Evolutionary conservation across 2,888 invertebrate genomes (phyloP).

Genomic region (Trachelus troglodyta): DNA sequence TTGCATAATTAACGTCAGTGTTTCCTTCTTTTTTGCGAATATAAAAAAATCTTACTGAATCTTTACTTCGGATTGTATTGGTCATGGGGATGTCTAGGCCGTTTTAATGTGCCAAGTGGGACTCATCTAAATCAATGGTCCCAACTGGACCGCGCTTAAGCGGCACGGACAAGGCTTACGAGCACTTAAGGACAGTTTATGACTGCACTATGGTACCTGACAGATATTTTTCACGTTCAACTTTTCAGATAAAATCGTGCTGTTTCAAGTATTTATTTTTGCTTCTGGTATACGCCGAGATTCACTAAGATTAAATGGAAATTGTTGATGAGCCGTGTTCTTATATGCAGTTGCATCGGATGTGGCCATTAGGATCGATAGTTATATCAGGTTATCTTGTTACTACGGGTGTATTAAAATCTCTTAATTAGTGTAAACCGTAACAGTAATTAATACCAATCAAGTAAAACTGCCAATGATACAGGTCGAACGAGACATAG

Average conservation of each 20-base stretch:
- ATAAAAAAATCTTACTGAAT: neutral
- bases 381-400: neutral
- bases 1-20: neutral
- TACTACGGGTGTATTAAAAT: neutral
- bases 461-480: neutral
- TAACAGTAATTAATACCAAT: neutral
- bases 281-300: neutral
- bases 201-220: neutral
- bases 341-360: neutral
- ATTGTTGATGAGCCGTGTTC: neutral
- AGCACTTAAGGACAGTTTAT: conserved; percentile 11
- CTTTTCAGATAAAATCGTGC: neutral
- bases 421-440: neutral
- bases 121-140: neutral
- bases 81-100: neutral
- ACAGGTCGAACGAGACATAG: neutral
- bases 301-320: neutral
- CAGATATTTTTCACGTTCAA: neutral
- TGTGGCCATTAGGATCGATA: neutral
- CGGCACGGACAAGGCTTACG: neutral
- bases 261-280: neutral
- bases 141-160: neutral
- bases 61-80: neutral
- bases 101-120: neutral
- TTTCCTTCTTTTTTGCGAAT: neutral